Evolutionary conservation across 2,797 vertebrate genomes (phyloP), one percentile per base, ranked within the genome.

Genomic region (Hippoglossus hippoglossus): DNA sequence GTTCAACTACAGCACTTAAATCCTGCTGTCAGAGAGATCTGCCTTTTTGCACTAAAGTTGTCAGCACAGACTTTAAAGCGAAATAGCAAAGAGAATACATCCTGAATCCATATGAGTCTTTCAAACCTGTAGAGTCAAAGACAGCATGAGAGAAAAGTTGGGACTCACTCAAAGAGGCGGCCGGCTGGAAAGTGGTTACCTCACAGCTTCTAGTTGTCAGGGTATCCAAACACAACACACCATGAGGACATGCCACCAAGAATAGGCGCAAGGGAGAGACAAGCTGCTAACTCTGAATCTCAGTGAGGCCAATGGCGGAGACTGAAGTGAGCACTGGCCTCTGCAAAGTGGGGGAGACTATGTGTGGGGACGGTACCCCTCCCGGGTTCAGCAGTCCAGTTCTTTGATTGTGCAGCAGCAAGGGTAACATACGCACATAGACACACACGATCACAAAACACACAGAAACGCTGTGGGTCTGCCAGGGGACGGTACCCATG

Each of bases 181-280:
- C 85, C 71, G 82, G 47, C 84, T 77, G 83, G 75, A 87, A 80
- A 85, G 83, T 58, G 73, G 85, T 84, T 88, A 87, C 83, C 83
- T 87, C 83, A 86, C 73, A 53, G 90, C 82, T 84, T 83, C 71
- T 70, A 89, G 92, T 94, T 91, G 92, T 93, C 94, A 94, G 89
- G 92, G 91, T 81, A 92, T 91, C 90, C 89, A 92, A 91, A 94
- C 91, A 92, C 87, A 92, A 92, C 92, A 93, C 74, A 88, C 81
- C 86, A 79, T 91, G 92, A 93, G 90, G 86, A 90, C 92, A 93
- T 87, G 88, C 87, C 87, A 89, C 92, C 87, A 84, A 85, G 92
- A 93, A 94, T 93, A 93, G 92, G 78, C 62, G 69, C 78, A 77
- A 81, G 62, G 67, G 82, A 89, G 86, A 86, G 82, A 72, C 68